Percentiles rank a stretch among this genome's conserved stretches.
Conservation (phyloP, 2,888 invertebrate genomes). For the Drosophila lacicola region DNA sequence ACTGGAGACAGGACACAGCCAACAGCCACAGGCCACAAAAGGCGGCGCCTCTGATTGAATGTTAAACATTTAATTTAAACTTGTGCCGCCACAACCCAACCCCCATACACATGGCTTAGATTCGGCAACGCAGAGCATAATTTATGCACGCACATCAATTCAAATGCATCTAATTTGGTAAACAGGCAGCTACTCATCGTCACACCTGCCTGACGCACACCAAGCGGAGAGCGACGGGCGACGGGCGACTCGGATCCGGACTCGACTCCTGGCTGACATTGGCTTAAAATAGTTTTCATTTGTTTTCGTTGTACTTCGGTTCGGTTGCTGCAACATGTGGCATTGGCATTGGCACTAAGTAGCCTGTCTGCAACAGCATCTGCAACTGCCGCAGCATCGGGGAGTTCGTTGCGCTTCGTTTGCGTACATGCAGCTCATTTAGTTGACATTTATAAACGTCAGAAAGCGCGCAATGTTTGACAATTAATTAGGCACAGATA, state of each 20-base stretch:
- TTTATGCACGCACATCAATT: slow-evolving; percentile 80
- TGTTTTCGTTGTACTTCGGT: slow-evolving; percentile 64
- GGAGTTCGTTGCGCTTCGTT: slow-evolving; percentile 67
- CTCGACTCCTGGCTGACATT: slow-evolving; percentile 40
- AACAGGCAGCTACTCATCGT: slow-evolving; percentile 66
- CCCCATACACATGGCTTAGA: slow-evolving; percentile 27
- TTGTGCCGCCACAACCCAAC: slow-evolving; percentile 47
- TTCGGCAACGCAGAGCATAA: slow-evolving; percentile 56
- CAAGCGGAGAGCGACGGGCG: background rate
- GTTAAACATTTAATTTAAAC: slow-evolving; percentile 79
- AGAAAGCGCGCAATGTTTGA: slow-evolving; percentile 80
- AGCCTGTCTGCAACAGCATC: slow-evolving; percentile 73
- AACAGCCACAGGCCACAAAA: slow-evolving; percentile 52
- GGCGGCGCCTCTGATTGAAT: slow-evolving; percentile 69
- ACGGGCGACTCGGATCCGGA: slow-evolving; percentile 1
- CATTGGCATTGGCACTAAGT: slow-evolving; percentile 78
- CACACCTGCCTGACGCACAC: slow-evolving; percentile 66
- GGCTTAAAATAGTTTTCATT: slow-evolving; percentile 79
- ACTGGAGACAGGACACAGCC: slow-evolving; percentile 22
- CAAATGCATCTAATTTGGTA: slow-evolving; percentile 80
- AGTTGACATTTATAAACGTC: slow-evolving; percentile 81
- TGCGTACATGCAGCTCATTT: slow-evolving; percentile 77
- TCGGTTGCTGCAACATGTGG: slow-evolving; percentile 71
- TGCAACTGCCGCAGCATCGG: slow-evolving; percentile 26
- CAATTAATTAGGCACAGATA: slow-evolving; percentile 74